These are phyloP conservation scores for Coleophora flavipennella DNA, from an alignment of 2,888 invertebrate species.

Conservation along the genomic window DNA sequence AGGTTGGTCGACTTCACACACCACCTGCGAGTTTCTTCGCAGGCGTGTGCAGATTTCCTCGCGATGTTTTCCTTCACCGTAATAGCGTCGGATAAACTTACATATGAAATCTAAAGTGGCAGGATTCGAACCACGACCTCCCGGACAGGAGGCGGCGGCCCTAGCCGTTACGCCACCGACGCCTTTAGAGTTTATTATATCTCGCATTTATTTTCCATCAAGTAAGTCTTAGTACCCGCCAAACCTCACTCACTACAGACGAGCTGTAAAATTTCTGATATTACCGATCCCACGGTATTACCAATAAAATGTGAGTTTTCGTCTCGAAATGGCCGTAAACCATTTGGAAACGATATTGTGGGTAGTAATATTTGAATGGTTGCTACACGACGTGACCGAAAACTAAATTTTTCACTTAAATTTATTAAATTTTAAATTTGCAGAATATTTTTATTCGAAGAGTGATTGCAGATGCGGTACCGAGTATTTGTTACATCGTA, in stretches of 20 bases:
- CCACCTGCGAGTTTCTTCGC: too few species aligned
- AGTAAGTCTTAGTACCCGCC: constrained; percentile 22
- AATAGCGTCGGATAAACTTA: too few species aligned
- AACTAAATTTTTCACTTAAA: constrained; percentile 20
- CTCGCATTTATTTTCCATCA: constrained; percentile 14
- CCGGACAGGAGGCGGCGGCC: too few species aligned
- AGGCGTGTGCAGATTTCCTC: too few species aligned
- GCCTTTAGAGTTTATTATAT: background rate
- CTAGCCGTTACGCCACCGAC: too few species aligned
- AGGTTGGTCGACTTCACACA: too few species aligned
- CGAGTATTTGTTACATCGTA: too few species aligned
- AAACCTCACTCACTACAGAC: constrained; percentile 26
- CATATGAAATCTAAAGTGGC: too few species aligned
- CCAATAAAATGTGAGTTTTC: constrained; percentile 51
- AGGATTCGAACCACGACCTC: too few species aligned
- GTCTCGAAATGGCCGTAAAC: constrained; percentile 44
- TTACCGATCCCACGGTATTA: constrained; percentile 39
- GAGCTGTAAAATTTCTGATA: constrained; percentile 39
- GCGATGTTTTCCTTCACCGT: too few species aligned
- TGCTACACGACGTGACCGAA: constrained; percentile 35
- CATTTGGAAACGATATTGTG: constrained; percentile 31
- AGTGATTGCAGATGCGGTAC: too few species aligned
- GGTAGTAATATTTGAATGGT: constrained; percentile 37
- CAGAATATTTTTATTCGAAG: too few species aligned
- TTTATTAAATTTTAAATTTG: background rate